phyloP scores from a whole-genome alignment of 2,113 vertebrate species.

The Pedetes capensis region DNA sequence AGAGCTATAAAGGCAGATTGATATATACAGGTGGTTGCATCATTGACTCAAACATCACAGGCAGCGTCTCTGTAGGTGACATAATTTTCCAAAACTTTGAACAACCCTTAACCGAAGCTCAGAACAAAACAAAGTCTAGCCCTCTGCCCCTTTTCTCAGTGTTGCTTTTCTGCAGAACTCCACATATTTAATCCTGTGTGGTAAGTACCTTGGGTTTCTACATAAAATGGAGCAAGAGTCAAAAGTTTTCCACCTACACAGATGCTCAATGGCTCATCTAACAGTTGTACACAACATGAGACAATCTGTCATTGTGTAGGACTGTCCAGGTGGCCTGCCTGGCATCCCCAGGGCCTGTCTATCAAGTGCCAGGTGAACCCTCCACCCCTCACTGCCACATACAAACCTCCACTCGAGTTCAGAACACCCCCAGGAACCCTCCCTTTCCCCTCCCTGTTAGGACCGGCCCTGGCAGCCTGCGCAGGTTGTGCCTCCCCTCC shows the following conservation, averaged over 20 bases:
- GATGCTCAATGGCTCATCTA: background rate
- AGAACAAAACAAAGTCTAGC: background rate
- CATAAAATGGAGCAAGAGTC: background rate
- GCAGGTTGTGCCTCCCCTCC: background rate
- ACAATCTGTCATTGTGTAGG: background rate
- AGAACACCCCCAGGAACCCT: fast-evolving
- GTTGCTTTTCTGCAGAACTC: background rate
- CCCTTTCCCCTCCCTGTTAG: no score
- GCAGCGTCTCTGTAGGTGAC: background rate
- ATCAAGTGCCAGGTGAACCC: background rate
- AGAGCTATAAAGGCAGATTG: background rate
- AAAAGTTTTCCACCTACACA: background rate
- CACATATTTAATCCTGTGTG: background rate
- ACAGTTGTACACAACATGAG: background rate
- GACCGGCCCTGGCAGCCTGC: background rate
- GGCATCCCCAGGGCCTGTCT: background rate
- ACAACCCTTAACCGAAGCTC: background rate
- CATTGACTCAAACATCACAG: background rate
- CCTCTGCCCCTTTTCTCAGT: background rate
- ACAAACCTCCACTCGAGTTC: background rate
- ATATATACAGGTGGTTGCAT: no score
- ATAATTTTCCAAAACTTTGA: background rate
- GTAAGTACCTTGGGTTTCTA: background rate
- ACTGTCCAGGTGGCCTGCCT: background rate
- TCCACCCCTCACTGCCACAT: background rate